A percentile compares a stretch with the other conserved stretches of the same genome.
Evolutionary conservation across 2,888 invertebrate genomes (phyloP).

Genomic region (Eucera pruinosa): DNA sequence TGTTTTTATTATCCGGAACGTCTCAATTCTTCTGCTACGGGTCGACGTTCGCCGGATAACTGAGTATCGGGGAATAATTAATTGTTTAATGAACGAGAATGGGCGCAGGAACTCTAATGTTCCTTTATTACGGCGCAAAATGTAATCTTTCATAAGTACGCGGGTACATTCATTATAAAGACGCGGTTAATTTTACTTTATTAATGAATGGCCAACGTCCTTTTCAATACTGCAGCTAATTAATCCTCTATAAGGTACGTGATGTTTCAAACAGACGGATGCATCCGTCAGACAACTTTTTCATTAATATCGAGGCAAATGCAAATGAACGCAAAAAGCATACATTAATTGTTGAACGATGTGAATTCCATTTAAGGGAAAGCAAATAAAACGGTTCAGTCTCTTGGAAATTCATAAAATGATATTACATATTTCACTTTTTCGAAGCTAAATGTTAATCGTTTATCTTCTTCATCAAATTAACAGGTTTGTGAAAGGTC

Average conservation of each 20-base stretch:
- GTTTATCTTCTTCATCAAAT: too few species aligned
- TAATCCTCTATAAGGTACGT: not conserved
- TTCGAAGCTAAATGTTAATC: too few species aligned
- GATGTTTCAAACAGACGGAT: not conserved
- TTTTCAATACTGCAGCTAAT: not conserved
- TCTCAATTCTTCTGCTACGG: not conserved
- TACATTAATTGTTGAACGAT: not conserved
- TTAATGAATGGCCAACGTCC: slow-evolving; percentile 28
- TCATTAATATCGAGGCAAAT: slow-evolving; percentile 18
- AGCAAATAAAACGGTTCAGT: too few species aligned
- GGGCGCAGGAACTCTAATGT: not conserved
- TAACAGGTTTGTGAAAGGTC: too few species aligned
- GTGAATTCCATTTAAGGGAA: too few species aligned
- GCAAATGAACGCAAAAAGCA: not conserved
- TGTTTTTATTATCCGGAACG: not conserved
- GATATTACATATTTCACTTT: too few species aligned
- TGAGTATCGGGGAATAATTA: slow-evolving; percentile 4
- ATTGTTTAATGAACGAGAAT: slow-evolving; percentile 16
- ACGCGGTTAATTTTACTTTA: slow-evolving; percentile 29
- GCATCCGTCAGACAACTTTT: too few species aligned
- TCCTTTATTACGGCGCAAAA: not conserved
- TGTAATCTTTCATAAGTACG: slow-evolving; percentile 27
- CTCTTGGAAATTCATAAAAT: too few species aligned
- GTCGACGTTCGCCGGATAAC: not conserved
- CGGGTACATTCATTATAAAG: slow-evolving; percentile 14